Evolutionary conservation across 1,140 invertebrate species (phyloP), one percentile per base, ranked within the genome.

Genomic region (Drosophila takahashii): DNA sequence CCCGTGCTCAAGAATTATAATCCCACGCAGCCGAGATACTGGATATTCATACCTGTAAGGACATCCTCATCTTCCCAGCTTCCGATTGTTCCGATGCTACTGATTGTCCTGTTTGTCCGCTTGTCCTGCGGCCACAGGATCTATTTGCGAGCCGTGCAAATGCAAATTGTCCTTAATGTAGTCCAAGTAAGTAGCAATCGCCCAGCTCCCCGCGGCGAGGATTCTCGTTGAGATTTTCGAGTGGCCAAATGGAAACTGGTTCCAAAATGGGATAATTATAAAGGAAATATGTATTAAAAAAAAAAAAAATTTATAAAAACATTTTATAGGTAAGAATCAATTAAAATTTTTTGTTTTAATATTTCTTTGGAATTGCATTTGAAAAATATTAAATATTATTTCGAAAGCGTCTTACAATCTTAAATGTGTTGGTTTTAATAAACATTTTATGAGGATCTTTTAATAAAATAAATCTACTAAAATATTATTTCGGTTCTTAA

Each of bases 1-100:
- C 84, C 67, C 57, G 36, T 51, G 84, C 84, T 84, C 80, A 87
- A 87, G 80, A 87, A 79, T 71, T 89, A 89, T 84, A 89, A 87
- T 79, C 84, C 60, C 57, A 39, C 36, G 16, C 50, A 50, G 44
- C 13, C n/a, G n/a, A 34, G 13, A 44, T 41, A 7, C 39, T 41
- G 22, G 13, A 44, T 41, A 3, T 7, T 41, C 16, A 59, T 54
- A 79, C 77, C 80, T 84, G 77, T 36, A 15, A 26, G 27, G 48
- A 41, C 29, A 26, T 34, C 39, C 18, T 39, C 29, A 26, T 34
- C 39, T 15, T 34, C 54, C 65, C 42, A 37, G 47, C 62, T 29
- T 27, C 26, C 44, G 48, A 47, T 59, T 65, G 61, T 64, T 59
- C 26, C 22, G 58, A 45, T 22, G 22, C 22, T 22, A 22, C 22